These are phyloP conservation scores for Protonemura montana DNA, from an alignment of 2,888 invertebrate species.

Conservation along the genomic window DNA sequence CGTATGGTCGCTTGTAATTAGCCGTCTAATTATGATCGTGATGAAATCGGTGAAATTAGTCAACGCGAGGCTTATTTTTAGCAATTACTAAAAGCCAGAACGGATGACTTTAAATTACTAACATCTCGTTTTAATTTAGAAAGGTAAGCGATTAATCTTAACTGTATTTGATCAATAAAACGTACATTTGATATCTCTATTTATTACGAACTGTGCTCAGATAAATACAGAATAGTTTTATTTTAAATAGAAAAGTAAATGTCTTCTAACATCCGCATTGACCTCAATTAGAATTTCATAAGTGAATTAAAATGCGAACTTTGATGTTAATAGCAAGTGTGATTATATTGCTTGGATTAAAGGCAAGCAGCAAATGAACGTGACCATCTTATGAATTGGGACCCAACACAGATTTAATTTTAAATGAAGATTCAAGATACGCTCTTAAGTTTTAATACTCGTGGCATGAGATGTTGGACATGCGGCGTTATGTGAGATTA, in stretches of 20 bases:
- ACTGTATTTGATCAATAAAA: too few species aligned
- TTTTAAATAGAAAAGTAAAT: too few species aligned
- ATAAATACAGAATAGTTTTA: neutral
- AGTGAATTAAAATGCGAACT: neutral
- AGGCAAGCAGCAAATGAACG: neutral
- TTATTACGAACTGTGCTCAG: neutral
- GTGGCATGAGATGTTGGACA: neutral
- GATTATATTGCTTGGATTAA: neutral
- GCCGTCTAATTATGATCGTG: neutral
- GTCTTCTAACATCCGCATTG: neutral
- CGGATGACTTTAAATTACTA: neutral
- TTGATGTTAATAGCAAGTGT: neutral
- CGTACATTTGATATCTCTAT: too few species aligned
- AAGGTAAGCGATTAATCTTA: too few species aligned
- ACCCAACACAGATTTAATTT: neutral
- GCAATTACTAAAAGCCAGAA: neutral
- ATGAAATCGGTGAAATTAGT: neutral
- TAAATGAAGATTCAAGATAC: neutral
- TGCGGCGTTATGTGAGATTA: neutral
- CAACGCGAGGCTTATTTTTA: neutral
- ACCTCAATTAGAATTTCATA: neutral
- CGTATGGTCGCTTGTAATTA: neutral
- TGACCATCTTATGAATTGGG: neutral
- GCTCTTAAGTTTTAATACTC: neutral
- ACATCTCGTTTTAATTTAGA: too few species aligned